phyloP scores from a whole-genome alignment of 2,888 invertebrate genomes.

The Criorhina ranunculi region DNA sequence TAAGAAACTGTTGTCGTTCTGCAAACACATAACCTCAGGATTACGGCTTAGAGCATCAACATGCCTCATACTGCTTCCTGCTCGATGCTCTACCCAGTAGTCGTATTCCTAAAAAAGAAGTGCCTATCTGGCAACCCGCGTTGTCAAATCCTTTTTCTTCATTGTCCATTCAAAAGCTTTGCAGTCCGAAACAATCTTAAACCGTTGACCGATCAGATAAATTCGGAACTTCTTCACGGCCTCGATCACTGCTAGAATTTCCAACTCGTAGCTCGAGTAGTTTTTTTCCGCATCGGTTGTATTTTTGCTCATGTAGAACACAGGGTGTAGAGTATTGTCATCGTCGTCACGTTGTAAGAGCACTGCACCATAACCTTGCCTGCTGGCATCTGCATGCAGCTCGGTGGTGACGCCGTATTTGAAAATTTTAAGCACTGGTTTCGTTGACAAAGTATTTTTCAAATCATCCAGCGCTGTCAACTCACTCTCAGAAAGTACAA shows the following conservation, averaged over 20 bases:
- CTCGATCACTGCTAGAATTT: constrained; percentile 44
- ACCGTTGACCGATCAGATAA: constrained; percentile 75
- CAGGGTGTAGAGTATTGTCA: constrained; percentile 24
- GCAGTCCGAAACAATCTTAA: constrained; percentile 73
- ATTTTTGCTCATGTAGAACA: constrained; percentile 42
- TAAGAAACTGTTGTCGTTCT: constrained; percentile 6
- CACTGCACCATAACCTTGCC: constrained; percentile 36
- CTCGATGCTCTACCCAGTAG: constrained; percentile 75
- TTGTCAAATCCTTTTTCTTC: constrained; percentile 65
- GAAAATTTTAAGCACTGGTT: constrained; percentile 46
- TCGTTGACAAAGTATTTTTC: constrained; percentile 32
- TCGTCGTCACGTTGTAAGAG: constrained; percentile 24
- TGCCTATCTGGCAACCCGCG: constrained; percentile 76
- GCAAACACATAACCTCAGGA: constrained; percentile 51
- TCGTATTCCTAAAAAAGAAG: constrained; percentile 75
- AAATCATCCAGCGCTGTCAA: constrained; percentile 14
- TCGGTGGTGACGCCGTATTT: constrained; percentile 45
- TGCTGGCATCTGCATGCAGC: constrained; percentile 13
- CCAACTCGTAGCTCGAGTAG: constrained; percentile 43
- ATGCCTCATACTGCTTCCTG: constrained; percentile 74
- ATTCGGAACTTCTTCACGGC: constrained; percentile 77
- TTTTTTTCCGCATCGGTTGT: constrained; percentile 32
- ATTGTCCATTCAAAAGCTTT: constrained; percentile 69
- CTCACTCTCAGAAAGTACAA: constrained; percentile 15
- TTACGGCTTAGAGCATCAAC: constrained; percentile 77